Percentiles rank a stretch among this genome's conserved stretches.
Conservation (phyloP, 2,113 vertebrate species). For the Macquaria australasica region DNA sequence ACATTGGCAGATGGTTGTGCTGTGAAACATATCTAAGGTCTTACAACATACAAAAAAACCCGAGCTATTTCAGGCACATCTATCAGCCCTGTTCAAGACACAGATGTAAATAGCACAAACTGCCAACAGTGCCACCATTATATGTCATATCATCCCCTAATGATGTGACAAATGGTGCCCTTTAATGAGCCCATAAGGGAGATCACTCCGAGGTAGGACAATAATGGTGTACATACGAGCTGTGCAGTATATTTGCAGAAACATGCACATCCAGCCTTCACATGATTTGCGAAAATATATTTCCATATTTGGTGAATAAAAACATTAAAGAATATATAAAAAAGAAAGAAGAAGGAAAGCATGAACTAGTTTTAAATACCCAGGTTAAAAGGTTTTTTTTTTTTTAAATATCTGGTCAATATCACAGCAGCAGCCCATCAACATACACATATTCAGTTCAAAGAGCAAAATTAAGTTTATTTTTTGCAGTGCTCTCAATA, state of each 20-base stretch:
- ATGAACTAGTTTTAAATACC: too few relatives aligned
- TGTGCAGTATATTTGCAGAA: background rate
- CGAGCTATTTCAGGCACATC: conserved; percentile 23
- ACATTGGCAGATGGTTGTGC: conserved; percentile 53
- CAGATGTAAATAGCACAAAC: conserved; percentile 21
- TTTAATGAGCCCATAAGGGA: conserved; percentile 33
- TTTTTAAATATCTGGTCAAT: background rate
- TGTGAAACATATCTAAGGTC: conserved; percentile 44
- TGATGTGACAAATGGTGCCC: conserved; percentile 27
- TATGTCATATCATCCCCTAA: background rate
- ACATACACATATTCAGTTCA: conserved; percentile 11
- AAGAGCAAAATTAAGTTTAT: conserved; percentile 46
- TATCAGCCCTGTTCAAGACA: conserved; percentile 23
- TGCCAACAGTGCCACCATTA: conserved; percentile 18
- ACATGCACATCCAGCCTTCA: background rate
- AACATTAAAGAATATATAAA: background rate
- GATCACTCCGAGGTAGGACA: background rate
- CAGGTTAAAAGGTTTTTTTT: background rate
- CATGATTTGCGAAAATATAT: background rate
- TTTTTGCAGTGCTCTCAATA: conserved; percentile 13
- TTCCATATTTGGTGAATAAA: background rate
- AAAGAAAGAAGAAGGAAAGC: background rate
- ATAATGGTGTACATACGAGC: background rate
- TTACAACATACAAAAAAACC: conserved; percentile 12
- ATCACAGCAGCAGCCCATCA: background rate